A percentile compares a stretch with the other conserved stretches of the same genome.
phyloP scores from a whole-genome alignment of 2,888 invertebrate species.

The Aspidiotus rigidus region DNA sequence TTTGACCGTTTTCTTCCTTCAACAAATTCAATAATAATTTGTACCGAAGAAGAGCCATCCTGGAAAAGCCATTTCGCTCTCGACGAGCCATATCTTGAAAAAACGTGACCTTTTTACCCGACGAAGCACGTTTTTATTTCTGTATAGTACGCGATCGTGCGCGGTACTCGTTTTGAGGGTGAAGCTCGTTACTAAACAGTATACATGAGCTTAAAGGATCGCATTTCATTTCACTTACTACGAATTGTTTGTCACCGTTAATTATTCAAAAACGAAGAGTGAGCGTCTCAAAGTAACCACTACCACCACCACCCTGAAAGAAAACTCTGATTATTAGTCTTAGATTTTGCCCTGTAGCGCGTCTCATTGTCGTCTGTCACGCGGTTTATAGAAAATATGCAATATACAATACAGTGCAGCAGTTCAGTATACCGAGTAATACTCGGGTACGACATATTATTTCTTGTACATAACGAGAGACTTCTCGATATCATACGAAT shows the following conservation, averaged over 20 bases:
- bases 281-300: constrained; percentile 26
- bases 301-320: constrained; percentile 20
- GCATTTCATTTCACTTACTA: constrained; percentile 26
- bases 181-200: not conserved
- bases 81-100: constrained; percentile 10
- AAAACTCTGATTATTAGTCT: constrained; percentile 18
- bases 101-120: constrained; percentile 28
- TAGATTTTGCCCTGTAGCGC: constrained; percentile 4
- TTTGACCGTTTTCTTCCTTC: too few relatives aligned
- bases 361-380: not conserved
- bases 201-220: constrained; percentile 18
- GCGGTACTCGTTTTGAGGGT: not conserved
- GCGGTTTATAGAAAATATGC: not conserved
- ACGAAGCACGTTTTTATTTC: constrained; percentile 6
- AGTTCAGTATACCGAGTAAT: too few relatives aligned
- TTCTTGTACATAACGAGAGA: too few relatives aligned
- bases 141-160: not conserved
- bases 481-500: too few relatives aligned
- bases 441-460: too few relatives aligned
- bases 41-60: too few relatives aligned
- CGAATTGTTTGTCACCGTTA: constrained; percentile 27
- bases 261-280: constrained; percentile 26
- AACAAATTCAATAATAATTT: too few relatives aligned
- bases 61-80: too few relatives aligned
- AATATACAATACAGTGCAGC: too few relatives aligned